phyloP scores from a whole-genome alignment of 2,797 vertebrate species.

The Okamejei kenojei region DNA sequence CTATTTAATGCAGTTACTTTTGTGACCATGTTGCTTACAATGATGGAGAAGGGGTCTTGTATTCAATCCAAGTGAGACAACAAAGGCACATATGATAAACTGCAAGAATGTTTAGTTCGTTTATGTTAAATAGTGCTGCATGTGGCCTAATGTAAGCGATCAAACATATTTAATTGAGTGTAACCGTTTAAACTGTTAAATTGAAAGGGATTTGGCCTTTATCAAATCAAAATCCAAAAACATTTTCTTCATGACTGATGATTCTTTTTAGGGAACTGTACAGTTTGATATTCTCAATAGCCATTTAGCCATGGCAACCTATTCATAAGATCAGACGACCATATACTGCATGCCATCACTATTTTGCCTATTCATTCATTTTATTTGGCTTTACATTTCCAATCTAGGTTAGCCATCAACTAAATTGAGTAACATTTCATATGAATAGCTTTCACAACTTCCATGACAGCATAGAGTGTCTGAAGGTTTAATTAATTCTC shows the following conservation, averaged over 20 bases:
- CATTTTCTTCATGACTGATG: background rate
- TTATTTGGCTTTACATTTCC: background rate
- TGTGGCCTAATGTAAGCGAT: background rate
- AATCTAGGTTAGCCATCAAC: background rate
- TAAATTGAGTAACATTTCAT: constrained; percentile 7
- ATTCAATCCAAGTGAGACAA: background rate
- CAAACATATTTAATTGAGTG: background rate
- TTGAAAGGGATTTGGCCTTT: background rate
- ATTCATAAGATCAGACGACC: background rate
- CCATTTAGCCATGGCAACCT: background rate
- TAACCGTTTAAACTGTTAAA: background rate
- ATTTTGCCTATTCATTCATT: background rate
- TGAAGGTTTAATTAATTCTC: background rate
- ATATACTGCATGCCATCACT: background rate
- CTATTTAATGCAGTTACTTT: background rate
- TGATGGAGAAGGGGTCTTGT: background rate
- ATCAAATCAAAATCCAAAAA: background rate
- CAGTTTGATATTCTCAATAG: background rate
- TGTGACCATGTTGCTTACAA: background rate
- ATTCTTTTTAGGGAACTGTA: background rate
- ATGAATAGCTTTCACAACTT: background rate
- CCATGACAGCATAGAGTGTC: background rate
- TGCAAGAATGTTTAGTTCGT: background rate
- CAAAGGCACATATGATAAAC: background rate
- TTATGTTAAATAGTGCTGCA: background rate